phyloP scores from a whole-genome alignment of 2,888 invertebrate species.

The Nineta flava region DNA sequence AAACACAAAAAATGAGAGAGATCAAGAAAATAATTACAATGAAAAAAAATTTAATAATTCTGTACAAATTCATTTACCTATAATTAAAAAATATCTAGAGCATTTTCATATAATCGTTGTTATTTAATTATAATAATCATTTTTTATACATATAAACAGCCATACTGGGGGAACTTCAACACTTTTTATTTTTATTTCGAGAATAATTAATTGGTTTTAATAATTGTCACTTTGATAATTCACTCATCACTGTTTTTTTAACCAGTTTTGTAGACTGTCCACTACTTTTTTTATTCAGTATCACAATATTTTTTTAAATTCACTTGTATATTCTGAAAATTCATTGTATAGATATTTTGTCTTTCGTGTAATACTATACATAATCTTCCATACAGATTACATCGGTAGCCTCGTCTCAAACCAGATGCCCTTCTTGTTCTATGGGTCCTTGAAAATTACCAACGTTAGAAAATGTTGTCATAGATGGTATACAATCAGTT shows the following conservation, averaged over 20 bases:
- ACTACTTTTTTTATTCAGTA: no score
- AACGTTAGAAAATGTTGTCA: constrained; percentile 7
- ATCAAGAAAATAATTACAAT: not conserved
- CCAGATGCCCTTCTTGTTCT: constrained; percentile 30
- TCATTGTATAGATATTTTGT: no score
- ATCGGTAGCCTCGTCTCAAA: constrained; percentile 21
- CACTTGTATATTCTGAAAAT: no score
- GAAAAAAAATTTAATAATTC: not conserved
- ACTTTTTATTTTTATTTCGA: no score
- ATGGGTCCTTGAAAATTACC: constrained; percentile 20
- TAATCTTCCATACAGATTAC: constrained; percentile 5
- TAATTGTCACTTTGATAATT: no score
- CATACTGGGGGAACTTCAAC: not conserved
- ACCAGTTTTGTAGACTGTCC: no score
- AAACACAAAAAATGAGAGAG: not conserved
- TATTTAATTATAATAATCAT: not conserved
- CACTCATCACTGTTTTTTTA: no score
- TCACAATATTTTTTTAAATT: no score
- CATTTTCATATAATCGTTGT: not conserved
- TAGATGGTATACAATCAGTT: constrained; percentile 6
- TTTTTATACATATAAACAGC: not conserved
- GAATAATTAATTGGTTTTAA: no score
- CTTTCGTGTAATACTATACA: constrained; percentile 1
- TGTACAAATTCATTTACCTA: not conserved
- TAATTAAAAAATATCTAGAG: not conserved